Base-by-base conservation (phyloP, 2,888 invertebrate species). In the Chymomyza procnemis region DNA sequence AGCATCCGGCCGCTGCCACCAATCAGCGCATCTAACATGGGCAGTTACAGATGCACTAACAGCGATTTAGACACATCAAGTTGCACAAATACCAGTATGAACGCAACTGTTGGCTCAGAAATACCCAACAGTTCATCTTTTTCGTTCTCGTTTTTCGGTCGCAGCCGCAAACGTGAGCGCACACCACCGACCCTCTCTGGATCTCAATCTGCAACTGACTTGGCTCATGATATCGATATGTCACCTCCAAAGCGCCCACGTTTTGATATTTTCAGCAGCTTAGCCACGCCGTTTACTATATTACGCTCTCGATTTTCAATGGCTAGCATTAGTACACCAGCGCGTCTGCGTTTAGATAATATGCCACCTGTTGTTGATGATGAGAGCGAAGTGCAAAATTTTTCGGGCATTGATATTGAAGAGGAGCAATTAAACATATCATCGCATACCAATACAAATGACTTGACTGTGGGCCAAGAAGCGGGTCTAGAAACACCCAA, bases 71-170 rank as follows among this genome's bases (percentile, higher is more conserved):
- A 91, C 73, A 87, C 80, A 12, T 88, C 86, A 3, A 74, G 62
- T 16, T 80, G 73, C 64, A 89, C 90, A 1, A 86, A 89, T 60
- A 85, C 88, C 41, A 91, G 91, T 72, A 78, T 91, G 76, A 91
- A 91, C 77, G 90, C 89, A 1, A 91, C 90, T 3, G 90, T 90
- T 14, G 90, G 90, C 2, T 91, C 90, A 0, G 90, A 91, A 67
- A 85, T 87, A 30, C 89, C 90, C 46, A 90, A 88, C 65, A 88
- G 80, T 48, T 89, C 88, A 2, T 90, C 90, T 4, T 85, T 88
- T 9, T 88, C 89, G 14, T 89, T 90, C 58, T 90, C 88, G 0
- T 89, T 90, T 71, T 89, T 89, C 66, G 88, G 88, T 0, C 88
- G 88, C 16, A 88, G 90, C 4, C 90, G 89, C 19, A 91, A 91